Evolutionary conservation across 2,888 invertebrate species (phyloP).

Genomic region (Meloe dianella): DNA sequence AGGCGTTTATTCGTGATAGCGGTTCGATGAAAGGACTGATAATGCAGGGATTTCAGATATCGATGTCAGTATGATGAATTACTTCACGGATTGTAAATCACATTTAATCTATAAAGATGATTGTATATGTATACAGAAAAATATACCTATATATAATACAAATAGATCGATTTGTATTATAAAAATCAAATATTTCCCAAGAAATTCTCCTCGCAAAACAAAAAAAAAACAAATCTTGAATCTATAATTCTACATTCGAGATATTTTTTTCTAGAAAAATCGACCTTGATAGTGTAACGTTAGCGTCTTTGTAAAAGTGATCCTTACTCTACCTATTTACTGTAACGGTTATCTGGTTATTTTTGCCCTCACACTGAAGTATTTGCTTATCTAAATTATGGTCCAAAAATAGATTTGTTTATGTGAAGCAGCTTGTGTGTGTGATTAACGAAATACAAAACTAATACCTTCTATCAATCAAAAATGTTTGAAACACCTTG

Average conservation of each 20-base stretch:
- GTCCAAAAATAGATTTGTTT: too few species aligned
- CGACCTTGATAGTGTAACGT: too few species aligned
- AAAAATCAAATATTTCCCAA: not conserved
- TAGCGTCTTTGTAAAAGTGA: too few species aligned
- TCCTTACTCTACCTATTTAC: too few species aligned
- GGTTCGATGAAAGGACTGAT: conserved; percentile 56
- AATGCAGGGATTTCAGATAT: conserved; percentile 61
- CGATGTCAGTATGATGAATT: conserved; percentile 60
- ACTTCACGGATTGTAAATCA: conserved; percentile 61
- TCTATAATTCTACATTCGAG: not conserved
- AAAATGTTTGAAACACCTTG: too few species aligned
- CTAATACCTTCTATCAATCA: too few species aligned
- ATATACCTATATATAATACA: not conserved
- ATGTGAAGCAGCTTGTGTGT: too few species aligned
- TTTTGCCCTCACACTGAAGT: too few species aligned
- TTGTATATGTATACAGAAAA: conserved; percentile 35
- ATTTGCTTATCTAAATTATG: too few species aligned
- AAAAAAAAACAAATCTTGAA: not conserved
- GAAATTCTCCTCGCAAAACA: not conserved
- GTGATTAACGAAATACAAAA: too few species aligned
- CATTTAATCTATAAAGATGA: conserved; percentile 58
- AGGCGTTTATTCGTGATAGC: conserved; percentile 56
- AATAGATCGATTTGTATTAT: not conserved
- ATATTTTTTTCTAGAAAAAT: too few species aligned
- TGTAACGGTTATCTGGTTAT: too few species aligned